Evolutionary conservation across 2,113 vertebrate species (phyloP), one percentile per base, ranked within the genome.

Genomic region (Cyprinodon tularosa): DNA sequence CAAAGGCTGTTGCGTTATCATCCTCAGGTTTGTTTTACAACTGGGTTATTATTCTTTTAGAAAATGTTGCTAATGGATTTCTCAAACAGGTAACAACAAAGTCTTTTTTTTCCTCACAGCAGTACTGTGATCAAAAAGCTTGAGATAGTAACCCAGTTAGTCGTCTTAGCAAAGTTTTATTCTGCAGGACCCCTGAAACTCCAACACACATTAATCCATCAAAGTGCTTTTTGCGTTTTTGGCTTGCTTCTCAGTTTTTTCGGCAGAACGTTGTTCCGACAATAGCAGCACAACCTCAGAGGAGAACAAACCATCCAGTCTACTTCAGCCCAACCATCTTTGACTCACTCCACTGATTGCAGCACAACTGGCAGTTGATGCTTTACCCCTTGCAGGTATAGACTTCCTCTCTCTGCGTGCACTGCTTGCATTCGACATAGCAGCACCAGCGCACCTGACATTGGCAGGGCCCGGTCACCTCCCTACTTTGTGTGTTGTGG

Each of bases 401-500:
- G 66, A 99, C 96, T 87, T 99, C 98, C 85, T 99, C 98, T 9
- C 96, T 94, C 93, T 99, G 98, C 0, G 97, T 98, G 89, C 98
- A 99, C 74, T 99, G 97, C 90, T 98, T 96, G 92, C 98, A 99
- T 89, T 99, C 98, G 72, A 99, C 98, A 0, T 99, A 99, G 94
- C 98, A 99, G 93, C 98, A 99, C 98, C 98, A 99, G 79, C 98
- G 96, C 76, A 99, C 98, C 89, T 99, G 98, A 90, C 98, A 99
- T 88, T 99, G 98, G 92, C 98, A 99, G 0, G 98, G 97, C 22
- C 97, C 92, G 0, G 97, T 99, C 88, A 99, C 96, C 87, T 97
- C 98, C 3, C 96, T 89, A 85, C 98, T 99, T 89, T 99, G 97
- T 0, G 97, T 99, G 90, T 99, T 99, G 89, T 99, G 97, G 71